phyloP scores from a whole-genome alignment of 2,888 invertebrate genomes.

The Tanytarsus gracilentus region DNA sequence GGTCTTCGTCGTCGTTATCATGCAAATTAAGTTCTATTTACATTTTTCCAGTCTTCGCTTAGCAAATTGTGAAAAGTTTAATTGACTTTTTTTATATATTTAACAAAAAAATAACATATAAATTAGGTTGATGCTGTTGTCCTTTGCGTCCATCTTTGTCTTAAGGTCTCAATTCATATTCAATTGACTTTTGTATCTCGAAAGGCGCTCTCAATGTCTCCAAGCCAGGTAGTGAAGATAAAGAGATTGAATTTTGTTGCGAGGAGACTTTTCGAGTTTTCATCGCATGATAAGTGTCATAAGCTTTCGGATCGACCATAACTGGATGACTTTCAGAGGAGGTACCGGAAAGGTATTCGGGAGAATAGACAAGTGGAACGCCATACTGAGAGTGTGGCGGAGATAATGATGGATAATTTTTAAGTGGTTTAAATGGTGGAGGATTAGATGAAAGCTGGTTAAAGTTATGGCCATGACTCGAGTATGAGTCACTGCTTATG shows the following conservation, averaged over 20 bases:
- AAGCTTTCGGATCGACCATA: constrained; percentile 30
- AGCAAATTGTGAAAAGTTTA: too few species aligned
- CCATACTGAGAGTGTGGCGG: background rate
- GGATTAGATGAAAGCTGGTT: constrained; percentile 6
- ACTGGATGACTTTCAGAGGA: constrained; percentile 20
- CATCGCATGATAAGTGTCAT: constrained; percentile 32
- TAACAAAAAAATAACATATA: too few species aligned
- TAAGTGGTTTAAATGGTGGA: constrained; percentile 19
- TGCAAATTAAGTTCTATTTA: too few species aligned
- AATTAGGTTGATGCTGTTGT: too few species aligned
- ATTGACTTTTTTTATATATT: too few species aligned
- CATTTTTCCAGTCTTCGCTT: too few species aligned
- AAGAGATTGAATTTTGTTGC: background rate
- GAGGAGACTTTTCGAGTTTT: constrained; percentile 29
- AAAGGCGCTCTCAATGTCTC: background rate
- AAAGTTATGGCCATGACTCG: background rate
- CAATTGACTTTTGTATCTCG: constrained; percentile 18
- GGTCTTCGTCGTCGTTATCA: too few species aligned
- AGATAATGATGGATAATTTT: background rate
- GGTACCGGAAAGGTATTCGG: background rate
- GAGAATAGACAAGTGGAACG: background rate
- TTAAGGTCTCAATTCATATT: constrained; percentile 9
- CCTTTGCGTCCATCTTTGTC: too few species aligned
- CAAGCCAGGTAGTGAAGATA: background rate
- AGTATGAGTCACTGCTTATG: background rate